phyloP scores from a whole-genome alignment of 2,888 invertebrate species.

The Hypsopygia costalis region DNA sequence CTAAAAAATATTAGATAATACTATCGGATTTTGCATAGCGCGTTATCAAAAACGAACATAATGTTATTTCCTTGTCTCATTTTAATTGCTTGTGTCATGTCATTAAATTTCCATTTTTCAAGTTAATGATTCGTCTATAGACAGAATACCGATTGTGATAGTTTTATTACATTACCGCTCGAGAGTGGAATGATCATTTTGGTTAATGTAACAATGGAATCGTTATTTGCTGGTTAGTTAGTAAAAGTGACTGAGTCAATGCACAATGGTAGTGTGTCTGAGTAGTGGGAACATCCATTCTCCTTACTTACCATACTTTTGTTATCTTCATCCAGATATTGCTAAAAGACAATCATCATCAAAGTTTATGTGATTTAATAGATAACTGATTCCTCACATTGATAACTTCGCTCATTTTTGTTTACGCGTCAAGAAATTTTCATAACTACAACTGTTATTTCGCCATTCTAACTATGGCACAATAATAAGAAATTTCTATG shows the following conservation, averaged over 20 bases:
- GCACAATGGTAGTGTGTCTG: slow-evolving; percentile 45
- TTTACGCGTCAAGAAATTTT: too few relatives aligned
- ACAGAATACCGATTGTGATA: slow-evolving; percentile 3
- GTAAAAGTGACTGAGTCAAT: slow-evolving; percentile 54
- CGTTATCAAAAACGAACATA: too few relatives aligned
- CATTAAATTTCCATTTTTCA: background rate
- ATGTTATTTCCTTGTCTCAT: background rate
- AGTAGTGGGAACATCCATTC: slow-evolving; percentile 53
- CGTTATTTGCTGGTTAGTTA: slow-evolving; percentile 38
- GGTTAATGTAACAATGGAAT: slow-evolving; percentile 34
- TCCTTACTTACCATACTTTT: slow-evolving; percentile 62
- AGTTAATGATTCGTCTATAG: background rate
- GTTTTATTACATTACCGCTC: slow-evolving; percentile 3
- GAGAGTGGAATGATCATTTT: background rate
- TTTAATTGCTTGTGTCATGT: background rate
- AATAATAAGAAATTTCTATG: slow-evolving; percentile 65
- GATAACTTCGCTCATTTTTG: too few relatives aligned
- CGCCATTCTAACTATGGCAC: slow-evolving; percentile 51
- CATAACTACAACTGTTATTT: slow-evolving; percentile 24
- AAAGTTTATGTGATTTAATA: too few relatives aligned
- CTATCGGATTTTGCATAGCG: too few relatives aligned
- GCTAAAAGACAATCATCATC: background rate
- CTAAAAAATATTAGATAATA: too few relatives aligned
- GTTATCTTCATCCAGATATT: slow-evolving; percentile 2
- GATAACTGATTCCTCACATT: too few relatives aligned